phyloP scores from a whole-genome alignment of 2,797 vertebrate species.

The Siniperca scherzeri region DNA sequence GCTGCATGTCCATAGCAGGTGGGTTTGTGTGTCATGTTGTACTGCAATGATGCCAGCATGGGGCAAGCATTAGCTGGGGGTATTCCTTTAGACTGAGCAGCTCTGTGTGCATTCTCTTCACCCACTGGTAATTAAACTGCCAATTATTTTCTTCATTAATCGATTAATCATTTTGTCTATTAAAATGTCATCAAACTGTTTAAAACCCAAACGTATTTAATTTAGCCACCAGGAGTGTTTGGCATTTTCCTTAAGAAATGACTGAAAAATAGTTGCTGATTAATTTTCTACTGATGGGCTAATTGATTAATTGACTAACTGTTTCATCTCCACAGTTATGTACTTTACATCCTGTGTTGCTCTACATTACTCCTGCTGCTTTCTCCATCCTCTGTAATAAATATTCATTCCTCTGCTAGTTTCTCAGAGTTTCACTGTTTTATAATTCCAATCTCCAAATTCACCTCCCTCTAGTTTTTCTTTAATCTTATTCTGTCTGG shows the following conservation, averaged over 20 bases:
- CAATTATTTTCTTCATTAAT: not conserved
- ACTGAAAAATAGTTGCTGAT: not conserved
- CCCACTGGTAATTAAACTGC: no score
- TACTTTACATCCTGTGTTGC: not conserved
- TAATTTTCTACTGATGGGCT: not conserved
- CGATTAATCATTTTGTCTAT: not conserved
- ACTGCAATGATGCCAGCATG: constrained; percentile 13
- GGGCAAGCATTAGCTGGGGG: constrained; percentile 19
- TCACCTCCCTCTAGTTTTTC: not conserved
- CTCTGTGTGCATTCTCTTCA: constrained; percentile 2
- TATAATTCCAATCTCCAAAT: not conserved
- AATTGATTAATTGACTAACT: not conserved
- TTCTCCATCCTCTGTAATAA: not conserved
- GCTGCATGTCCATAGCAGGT: constrained; percentile 26
- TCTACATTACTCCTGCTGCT: not conserved
- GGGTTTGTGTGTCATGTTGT: constrained; percentile 23
- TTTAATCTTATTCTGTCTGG: not conserved
- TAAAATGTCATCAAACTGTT: not conserved
- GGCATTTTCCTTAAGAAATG: not conserved
- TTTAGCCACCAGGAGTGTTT: not conserved
- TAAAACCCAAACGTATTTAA: not conserved
- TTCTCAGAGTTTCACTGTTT: not conserved
- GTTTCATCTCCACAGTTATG: not conserved
- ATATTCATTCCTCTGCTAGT: not conserved
- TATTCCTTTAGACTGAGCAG: not conserved